Conservation (phyloP, 2,113 vertebrate genomes). For the Oostethus manadensis region DNA sequence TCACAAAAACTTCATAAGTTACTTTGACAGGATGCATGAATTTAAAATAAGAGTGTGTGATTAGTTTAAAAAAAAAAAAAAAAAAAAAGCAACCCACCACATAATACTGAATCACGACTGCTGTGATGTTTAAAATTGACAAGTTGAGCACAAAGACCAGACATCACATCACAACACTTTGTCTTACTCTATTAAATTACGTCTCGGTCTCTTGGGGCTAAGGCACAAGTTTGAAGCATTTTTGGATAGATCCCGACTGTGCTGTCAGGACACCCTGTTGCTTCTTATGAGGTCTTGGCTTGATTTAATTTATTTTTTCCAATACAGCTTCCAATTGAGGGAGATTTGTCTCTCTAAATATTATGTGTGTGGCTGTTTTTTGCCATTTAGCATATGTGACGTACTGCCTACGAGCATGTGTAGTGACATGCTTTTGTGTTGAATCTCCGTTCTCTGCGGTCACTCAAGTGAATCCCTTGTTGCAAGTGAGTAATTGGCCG, state of each 20-base stretch:
- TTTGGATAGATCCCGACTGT: not conserved
- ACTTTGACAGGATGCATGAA: too few species aligned
- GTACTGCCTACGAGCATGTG: not conserved
- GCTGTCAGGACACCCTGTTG: not conserved
- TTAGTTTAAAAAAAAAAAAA: not conserved
- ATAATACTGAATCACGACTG: not conserved
- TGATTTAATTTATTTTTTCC: not conserved
- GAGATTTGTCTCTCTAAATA: not conserved
- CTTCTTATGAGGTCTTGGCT: not conserved
- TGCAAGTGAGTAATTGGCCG: constrained; percentile 10
- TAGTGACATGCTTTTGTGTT: not conserved
- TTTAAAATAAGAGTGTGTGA: not conserved
- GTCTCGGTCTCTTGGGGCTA: not conserved
- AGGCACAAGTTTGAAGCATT: constrained; percentile 1
- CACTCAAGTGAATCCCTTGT: not conserved
- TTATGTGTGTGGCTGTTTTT: not conserved
- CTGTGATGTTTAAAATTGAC: not conserved
- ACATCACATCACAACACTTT: not conserved
- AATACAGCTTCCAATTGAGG: not conserved
- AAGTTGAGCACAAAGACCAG: not conserved
- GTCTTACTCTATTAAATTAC: not conserved
- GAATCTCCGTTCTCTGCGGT: not conserved
- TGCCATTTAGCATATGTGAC: not conserved
- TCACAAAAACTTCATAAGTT: too few species aligned
- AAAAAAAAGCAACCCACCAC: too few species aligned